These are phyloP conservation scores for Protaetia brevitarsis DNA, from an alignment of 1,140 invertebrate species.

Conservation along the genomic window DNA sequence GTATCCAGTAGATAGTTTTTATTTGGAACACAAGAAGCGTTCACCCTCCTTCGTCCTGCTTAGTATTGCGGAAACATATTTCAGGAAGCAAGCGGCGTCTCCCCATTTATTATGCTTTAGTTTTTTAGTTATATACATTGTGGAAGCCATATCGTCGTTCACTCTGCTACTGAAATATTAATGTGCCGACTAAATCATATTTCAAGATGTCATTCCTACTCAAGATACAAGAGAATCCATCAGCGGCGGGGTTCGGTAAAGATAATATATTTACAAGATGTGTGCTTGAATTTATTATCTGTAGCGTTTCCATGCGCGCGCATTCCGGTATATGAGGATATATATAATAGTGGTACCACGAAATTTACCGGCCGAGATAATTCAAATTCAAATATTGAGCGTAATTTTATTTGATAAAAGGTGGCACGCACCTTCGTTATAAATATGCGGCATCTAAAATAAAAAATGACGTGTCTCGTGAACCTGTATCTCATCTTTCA, in stretches of 20 bases:
- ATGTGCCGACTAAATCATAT: constrained; percentile 31
- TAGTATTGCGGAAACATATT: constrained; percentile 27
- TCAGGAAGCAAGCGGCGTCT: neutral
- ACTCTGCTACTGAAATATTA: constrained; percentile 30
- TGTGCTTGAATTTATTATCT: constrained; percentile 29
- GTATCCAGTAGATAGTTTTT: too few relatives aligned
- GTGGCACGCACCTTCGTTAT: too few relatives aligned
- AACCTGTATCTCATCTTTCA: too few relatives aligned
- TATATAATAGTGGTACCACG: neutral
- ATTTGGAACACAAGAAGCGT: too few relatives aligned
- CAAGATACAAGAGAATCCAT: constrained; percentile 27
- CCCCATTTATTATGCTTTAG: constrained; percentile 30
- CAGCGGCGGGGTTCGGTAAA: constrained; percentile 23
- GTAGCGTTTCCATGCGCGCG: neutral
- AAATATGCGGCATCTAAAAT: too few relatives aligned
- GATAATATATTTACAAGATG: constrained; percentile 34
- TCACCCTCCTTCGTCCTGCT: neutral
- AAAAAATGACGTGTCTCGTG: too few relatives aligned
- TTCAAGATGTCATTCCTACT: constrained; percentile 30
- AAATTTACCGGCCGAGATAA: constrained; percentile 2
- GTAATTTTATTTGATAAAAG: neutral
- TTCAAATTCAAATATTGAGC: neutral
- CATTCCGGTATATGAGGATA: neutral
- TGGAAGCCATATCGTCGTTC: constrained; percentile 27
- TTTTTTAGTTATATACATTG: constrained; percentile 23